A percentile compares a stretch with the other conserved stretches of the same genome.
Evolutionary conservation across 1,140 invertebrate genomes (phyloP).

Genomic region (Drosophila nasuta): DNA sequence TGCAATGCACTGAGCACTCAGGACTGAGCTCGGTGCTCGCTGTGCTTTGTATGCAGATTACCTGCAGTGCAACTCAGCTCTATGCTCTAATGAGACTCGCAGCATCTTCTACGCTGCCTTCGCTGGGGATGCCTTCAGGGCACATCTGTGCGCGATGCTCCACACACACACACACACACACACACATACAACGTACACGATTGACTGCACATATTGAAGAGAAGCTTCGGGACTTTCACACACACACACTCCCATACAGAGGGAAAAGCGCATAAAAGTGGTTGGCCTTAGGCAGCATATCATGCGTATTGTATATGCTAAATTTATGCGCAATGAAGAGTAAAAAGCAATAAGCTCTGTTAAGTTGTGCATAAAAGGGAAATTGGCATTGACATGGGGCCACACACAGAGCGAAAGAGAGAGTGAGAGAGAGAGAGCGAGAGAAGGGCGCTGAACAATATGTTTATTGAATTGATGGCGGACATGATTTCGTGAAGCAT

Average conservation of each 20-base stretch:
- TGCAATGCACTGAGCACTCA: conserved; percentile 40
- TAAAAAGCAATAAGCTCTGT: conserved; percentile 80
- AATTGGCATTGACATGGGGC: conserved; percentile 73
- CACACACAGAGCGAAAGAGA: neutral
- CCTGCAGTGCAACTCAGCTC: conserved; percentile 41
- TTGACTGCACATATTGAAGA: conserved; percentile 56
- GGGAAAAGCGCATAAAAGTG: conserved; percentile 56
- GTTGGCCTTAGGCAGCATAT: conserved; percentile 38
- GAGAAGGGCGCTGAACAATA: conserved; percentile 19
- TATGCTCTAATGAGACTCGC: conserved; percentile 64
- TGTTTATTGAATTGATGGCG: conserved; percentile 57
- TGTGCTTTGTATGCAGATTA: conserved; percentile 75
- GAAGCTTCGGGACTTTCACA: too few species aligned
- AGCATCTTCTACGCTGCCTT: conserved; percentile 23
- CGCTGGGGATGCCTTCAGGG: conserved; percentile 1
- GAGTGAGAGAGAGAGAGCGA: neutral
- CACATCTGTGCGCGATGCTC: conserved; percentile 5
- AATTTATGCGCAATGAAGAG: conserved; percentile 80
- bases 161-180: neutral
- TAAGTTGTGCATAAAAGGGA: conserved; percentile 80
- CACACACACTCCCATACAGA: too few species aligned
- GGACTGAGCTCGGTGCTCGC: conserved; percentile 15
- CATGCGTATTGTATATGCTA: conserved; percentile 67
- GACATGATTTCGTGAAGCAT: conserved; percentile 5
- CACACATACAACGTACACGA: conserved; percentile 15